Percentiles rank a stretch among this genome's conserved stretches.
Conservation (phyloP, 2,888 invertebrate species). For the Patella depressa region DNA sequence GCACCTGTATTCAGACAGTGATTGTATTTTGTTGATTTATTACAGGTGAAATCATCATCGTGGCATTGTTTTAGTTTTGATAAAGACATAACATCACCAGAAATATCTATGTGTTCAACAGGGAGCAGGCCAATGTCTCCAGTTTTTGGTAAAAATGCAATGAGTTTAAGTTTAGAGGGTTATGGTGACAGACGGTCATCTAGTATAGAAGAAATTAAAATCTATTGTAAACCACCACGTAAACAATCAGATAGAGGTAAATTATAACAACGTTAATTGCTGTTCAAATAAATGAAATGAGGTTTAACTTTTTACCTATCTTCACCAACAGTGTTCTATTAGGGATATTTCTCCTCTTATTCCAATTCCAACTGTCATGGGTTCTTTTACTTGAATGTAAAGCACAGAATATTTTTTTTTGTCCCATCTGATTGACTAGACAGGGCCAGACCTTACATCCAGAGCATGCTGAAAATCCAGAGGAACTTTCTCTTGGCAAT, state of each 20-base stretch:
- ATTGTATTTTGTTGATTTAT: not conserved
- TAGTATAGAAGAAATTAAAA: conserved; percentile 34
- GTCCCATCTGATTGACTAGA: no score
- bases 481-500: no score
- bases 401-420: no score
- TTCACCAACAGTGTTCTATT: not conserved
- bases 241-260: conserved; percentile 51
- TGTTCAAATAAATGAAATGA: no score
- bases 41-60: conserved; percentile 33
- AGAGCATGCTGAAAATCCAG: no score
- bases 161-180: conserved; percentile 50
- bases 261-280: not conserved
- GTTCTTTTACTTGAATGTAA: no score
- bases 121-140: conserved; percentile 45
- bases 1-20: no score
- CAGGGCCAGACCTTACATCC: no score
- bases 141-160: conserved; percentile 48
- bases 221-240: conserved; percentile 57
- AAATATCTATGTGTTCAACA: conserved; percentile 53
- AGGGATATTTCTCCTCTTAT: conserved; percentile 6
- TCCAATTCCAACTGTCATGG: not conserved
- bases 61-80: conserved; percentile 64
- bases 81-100: conserved; percentile 36
- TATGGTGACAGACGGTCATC: conserved; percentile 28
- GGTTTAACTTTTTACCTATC: not conserved